phyloP scores from a whole-genome alignment of 2,113 vertebrate genomes.

The Apteryx mantelli region DNA sequence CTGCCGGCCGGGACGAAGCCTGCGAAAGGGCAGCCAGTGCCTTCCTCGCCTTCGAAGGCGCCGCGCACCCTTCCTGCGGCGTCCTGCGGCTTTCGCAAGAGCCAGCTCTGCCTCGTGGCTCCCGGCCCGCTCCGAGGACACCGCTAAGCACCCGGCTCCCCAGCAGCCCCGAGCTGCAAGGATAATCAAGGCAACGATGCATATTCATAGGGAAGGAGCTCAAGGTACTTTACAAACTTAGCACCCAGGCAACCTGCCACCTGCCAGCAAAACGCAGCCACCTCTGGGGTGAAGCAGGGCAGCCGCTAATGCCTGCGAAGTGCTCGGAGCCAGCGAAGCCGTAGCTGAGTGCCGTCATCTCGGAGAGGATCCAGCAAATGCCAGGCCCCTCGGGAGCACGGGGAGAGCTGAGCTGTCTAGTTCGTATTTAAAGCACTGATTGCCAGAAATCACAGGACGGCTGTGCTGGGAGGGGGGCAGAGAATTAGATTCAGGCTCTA shows the following conservation, averaged over 20 bases:
- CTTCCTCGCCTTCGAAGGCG: too few relatives aligned
- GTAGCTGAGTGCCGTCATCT: background rate
- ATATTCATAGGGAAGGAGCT: rapidly evolving
- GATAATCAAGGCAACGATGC: rapidly evolving
- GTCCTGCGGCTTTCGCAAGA: too few relatives aligned
- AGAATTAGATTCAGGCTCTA: constrained; percentile 82
- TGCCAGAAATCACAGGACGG: constrained; percentile 80
- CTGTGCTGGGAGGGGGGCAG: constrained; percentile 71
- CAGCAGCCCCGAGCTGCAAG: rapidly evolving
- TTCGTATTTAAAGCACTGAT: constrained; percentile 79
- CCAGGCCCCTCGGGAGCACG: background rate
- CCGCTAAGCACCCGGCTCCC: rapidly evolving
- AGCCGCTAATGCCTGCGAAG: background rate
- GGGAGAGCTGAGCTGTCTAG: constrained; percentile 22
- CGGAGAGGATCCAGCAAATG: background rate
- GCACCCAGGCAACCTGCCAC: background rate
- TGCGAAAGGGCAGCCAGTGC: too few relatives aligned
- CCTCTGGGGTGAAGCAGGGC: background rate
- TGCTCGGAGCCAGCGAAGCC: rapidly evolving
- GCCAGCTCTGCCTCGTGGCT: too few relatives aligned
- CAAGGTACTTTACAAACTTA: rapidly evolving
- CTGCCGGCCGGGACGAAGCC: too few relatives aligned
- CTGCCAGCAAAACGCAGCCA: background rate
- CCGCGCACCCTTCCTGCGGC: too few relatives aligned
- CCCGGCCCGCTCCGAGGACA: background rate